phyloP scores from a whole-genome alignment of 2,797 vertebrate species.

The Oreortyx pictus region DNA sequence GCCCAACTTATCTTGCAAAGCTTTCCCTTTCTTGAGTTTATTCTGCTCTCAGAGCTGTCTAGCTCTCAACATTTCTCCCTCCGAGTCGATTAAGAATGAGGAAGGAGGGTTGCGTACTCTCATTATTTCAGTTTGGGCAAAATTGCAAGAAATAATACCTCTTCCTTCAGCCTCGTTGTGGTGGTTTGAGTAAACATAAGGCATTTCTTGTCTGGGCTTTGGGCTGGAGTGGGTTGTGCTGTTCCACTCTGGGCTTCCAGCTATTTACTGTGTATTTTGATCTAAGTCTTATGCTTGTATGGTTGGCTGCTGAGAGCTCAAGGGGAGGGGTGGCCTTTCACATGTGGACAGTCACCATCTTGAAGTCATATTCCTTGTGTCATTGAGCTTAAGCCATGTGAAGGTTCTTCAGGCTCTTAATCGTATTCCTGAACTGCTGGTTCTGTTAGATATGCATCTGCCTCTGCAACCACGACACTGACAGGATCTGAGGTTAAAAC shows the following conservation, averaged over 20 bases:
- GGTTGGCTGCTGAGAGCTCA: background rate
- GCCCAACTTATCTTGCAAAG: background rate
- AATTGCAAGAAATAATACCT: background rate
- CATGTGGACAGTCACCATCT: background rate
- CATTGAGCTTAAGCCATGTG: background rate
- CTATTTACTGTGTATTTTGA: background rate
- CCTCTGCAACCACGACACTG: background rate
- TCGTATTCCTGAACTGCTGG: background rate
- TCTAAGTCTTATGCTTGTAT: background rate
- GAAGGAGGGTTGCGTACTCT: background rate
- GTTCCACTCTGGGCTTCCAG: background rate
- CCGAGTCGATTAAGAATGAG: background rate
- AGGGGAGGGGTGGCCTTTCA: background rate
- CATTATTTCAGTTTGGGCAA: background rate
- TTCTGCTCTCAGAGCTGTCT: background rate
- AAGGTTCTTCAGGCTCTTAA: background rate
- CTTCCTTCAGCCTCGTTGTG: background rate
- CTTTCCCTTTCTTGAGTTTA: background rate
- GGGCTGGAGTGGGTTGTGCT: background rate
- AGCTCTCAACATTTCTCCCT: background rate
- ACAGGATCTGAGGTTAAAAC: background rate
- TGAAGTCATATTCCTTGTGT: background rate
- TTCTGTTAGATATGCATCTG: background rate
- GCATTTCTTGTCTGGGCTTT: background rate
- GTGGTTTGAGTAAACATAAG: background rate